phyloP scores from a whole-genome alignment of 2,113 vertebrate species.

The Orycteropus afer region DNA sequence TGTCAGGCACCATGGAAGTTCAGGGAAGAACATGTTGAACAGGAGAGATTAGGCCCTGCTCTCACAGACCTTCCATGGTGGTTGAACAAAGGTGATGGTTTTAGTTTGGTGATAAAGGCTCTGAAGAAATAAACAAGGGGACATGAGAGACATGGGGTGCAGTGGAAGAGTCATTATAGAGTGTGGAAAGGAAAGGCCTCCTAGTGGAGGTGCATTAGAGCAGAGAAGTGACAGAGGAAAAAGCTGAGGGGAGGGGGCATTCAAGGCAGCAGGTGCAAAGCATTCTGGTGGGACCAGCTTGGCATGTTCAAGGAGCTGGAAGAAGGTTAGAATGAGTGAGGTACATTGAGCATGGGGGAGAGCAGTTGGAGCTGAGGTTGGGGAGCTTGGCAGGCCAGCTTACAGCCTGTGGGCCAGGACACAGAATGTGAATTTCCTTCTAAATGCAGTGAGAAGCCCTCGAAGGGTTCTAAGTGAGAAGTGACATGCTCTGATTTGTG shows the following conservation, averaged over 20 bases:
- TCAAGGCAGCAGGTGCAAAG: background rate
- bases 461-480: background rate
- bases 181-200: background rate
- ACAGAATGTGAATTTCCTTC: background rate
- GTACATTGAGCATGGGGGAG: background rate
- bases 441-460: background rate
- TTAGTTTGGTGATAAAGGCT: background rate
- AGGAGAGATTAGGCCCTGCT: background rate
- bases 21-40: background rate
- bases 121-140: background rate
- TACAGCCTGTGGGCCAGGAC: background rate
- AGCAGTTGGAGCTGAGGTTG: no score
- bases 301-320: background rate
- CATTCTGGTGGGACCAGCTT: background rate
- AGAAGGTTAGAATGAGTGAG: background rate
- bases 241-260: background rate
- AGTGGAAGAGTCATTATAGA: background rate
- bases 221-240: background rate
- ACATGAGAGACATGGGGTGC: background rate
- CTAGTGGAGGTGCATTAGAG: background rate
- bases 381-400: background rate
- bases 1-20: background rate
- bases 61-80: background rate
- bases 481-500: background rate
- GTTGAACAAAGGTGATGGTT: background rate